Base-by-base conservation (phyloP, 2,797 vertebrate genomes). In the Scleropages formosus region DNA sequence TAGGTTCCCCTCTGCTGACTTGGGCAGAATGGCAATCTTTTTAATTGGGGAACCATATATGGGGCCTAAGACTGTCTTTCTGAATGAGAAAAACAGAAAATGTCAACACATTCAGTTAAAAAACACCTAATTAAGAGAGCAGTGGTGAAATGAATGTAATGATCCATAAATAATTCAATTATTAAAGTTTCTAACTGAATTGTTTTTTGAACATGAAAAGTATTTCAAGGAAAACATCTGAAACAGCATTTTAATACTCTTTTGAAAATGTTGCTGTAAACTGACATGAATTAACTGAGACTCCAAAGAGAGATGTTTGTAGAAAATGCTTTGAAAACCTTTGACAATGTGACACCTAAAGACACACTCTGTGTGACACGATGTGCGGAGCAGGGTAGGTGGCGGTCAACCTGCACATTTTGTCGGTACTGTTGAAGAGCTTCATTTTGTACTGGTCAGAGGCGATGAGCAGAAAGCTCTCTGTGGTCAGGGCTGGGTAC, bases 391-490 rank as follows among this genome's bases (percentile, higher is more conserved):
- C 31, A 39, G 6, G 31, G 31, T 2, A 39, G 31, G 31, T 6
- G 31, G 31, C 31, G 31, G 39, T 39, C 31, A 78, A 98, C 98
- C 98, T 95, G 95, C 97, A 98, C 92, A 94, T 93, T 84, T 93
- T 98, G 31, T 94, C 97, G 0, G 88, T 95, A 0, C 89, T 88
- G 70, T 98, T 95, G 75, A 95, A 94, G 44, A 99, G 94, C 77
- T 96, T 98, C 85, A 97, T 93, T 88, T 99, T 98, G 89, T 95
- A 95, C 65, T 84, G 86, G 76, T 93, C 90, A 12, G 95, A 95
- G 78, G 90, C 90, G 0, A 92, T 83, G 8, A 99, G 91, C 70
- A 99, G 87, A 77, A 98, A 97, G 63, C 92, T 89, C 78, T 99
- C 97, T 0, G 85, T 88, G 6, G 89, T 89, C 47, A 97, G 77